Conservation (phyloP, 2,113 vertebrate species). For the Hypomesus transpacificus region DNA sequence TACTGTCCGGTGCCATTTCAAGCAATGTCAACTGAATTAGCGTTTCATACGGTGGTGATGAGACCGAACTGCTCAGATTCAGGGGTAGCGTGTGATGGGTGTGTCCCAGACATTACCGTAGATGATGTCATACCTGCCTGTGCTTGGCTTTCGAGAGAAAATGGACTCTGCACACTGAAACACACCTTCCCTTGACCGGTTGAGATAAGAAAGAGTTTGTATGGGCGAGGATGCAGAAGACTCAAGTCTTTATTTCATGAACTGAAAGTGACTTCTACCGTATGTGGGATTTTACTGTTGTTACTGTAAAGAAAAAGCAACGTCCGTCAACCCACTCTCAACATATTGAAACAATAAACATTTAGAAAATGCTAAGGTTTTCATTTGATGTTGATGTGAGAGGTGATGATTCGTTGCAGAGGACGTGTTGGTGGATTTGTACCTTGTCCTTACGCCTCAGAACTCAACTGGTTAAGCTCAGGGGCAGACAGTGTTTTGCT, state of each 20-base stretch:
- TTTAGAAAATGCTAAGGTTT: no score
- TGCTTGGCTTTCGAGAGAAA: constrained; percentile 30
- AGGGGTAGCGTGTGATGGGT: constrained; percentile 14
- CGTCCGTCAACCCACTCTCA: no score
- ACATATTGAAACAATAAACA: no score
- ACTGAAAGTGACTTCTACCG: neutral
- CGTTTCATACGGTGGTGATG: constrained; percentile 29
- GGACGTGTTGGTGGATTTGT: no score
- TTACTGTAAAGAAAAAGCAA: no score
- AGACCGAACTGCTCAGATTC: neutral
- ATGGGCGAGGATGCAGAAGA: constrained; percentile 32
- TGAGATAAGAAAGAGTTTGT: constrained; percentile 67
- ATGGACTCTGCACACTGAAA: constrained; percentile 66
- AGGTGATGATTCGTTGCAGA: no score
- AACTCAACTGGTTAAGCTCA: no score
- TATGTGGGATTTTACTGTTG: no score
- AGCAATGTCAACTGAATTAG: neutral
- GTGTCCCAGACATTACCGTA: constrained; percentile 28
- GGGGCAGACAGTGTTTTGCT: no score
- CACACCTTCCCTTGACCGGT: constrained; percentile 37
- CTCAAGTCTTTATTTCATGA: neutral
- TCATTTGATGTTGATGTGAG: no score
- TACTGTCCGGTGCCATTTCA: neutral
- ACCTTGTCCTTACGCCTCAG: no score
- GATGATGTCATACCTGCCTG: constrained; percentile 25